Base-by-base conservation (phyloP, 2,888 invertebrate species). In the Trissonchulus latispiculum region DNA sequence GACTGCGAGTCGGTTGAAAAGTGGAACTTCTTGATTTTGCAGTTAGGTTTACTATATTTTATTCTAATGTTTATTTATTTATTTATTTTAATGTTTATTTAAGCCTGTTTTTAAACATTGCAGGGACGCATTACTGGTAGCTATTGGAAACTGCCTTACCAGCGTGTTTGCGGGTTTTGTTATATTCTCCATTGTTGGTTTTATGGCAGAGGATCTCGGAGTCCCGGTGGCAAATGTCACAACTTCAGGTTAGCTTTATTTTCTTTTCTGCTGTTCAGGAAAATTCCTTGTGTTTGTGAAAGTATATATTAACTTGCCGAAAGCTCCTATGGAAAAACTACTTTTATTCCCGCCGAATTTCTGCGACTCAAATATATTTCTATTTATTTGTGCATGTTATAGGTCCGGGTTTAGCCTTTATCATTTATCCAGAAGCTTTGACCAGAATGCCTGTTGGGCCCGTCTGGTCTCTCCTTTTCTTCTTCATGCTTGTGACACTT, bases 341-440 rank as follows among this genome's bases (percentile, higher is more conserved):
- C n/a, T n/a, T n/a, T n/a, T n/a, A n/a, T n/a, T n/a, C n/a, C n/a
- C n/a, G n/a, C n/a, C n/a, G n/a, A n/a, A n/a, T n/a, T n/a, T n/a
- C n/a, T n/a, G n/a, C n/a, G n/a, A n/a, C n/a, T n/a, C n/a, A n/a
- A n/a, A n/a, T n/a, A n/a, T n/a, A n/a, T n/a, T n/a, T n/a, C n/a
- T n/a, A n/a, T n/a, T n/a, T n/a, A n/a, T n/a, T n/a, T n/a, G n/a
- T n/a, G n/a, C n/a, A 28, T 8, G 28, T 64, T 8, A 18, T 64
- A 75, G 75, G 75, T 1, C 31, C 69, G 1, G 75, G 75, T n/a
- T 33, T 75, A n/a, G 75, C 73, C 1, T 75, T 75, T 35, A 68
- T 75, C 31, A 70, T 68, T 1, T 75, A 73, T 48, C 76, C 75
- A 1, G 75, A 75, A 36, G 75, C 75, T 1, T 28, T 75, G 1